Base-by-base conservation (phyloP, 2,113 vertebrate species). In the Scomber colias region DNA sequence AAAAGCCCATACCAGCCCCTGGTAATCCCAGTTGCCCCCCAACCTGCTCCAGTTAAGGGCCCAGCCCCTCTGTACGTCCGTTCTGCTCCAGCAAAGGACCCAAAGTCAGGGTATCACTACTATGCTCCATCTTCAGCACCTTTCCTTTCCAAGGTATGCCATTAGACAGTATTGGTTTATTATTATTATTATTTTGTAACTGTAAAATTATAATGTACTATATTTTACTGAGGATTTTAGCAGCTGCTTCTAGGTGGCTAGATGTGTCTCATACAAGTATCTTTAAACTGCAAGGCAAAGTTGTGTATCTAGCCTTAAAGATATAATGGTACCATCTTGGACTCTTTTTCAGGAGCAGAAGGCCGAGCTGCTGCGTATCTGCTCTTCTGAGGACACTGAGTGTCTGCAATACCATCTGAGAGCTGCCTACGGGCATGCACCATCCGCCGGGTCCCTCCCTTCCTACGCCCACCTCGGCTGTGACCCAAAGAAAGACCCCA, bases 391-490 rank as follows among this genome's bases (percentile, higher is more conserved):
- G 0, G 95, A 96, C 17, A 89, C 92, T 0, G 95, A 96, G 85
- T 96, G 95, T 81, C 85, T 96, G 27, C 95, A 96, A 92, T 96
- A 95, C 77, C 95, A 96, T 78, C 81, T 95, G 60, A 94, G 89
- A 55, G 95, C 94, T 0, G 94, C 95, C 45, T 87, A 88, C 9
- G 95, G 95, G 16, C 68, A 95, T 73, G 40, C 50, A 1, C 79
- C 93, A 0, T 75, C 93, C 1, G 83, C 86, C 0, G 90, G 84
- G 7, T 31, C 87, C 1, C 72, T 79, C 12, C 95, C 95, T 2
- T 95, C 95, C 16, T 95, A 95, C 7, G 90, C 93, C 17, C 93
- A 95, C 81, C 93, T 95, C 0, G 94, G 94, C 75, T 95, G 94
- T 46, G 92, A 96, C 82, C 94, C 95, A 50, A 89, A 92, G 79